Base-by-base conservation (phyloP, 2,888 invertebrate genomes). In the Empis livida region DNA sequence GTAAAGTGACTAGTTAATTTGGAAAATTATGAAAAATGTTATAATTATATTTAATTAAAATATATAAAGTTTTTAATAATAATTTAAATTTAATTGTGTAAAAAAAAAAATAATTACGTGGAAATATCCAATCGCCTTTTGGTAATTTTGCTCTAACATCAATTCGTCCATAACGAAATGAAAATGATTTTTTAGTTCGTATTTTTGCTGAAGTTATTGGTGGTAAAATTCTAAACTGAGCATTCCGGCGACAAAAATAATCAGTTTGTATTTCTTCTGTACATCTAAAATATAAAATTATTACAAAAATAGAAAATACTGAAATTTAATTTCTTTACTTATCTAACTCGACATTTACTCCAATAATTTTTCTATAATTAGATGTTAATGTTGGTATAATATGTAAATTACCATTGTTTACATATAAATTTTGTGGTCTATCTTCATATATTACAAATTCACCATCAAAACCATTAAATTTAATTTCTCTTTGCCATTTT, bases 121-220 rank as follows among this genome's bases (percentile, higher is more conserved):
- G 87, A 63, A 82, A 77, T 15, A 88, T 68, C 88, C 87, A 88
- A 59, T 86, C 82, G 8, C 87, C 87, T 51, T 72, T 73, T 0
- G 87, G 86, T 31, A 88, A 59, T 62, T 82, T 84, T 0, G 87
- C 87, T 37, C 77, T 73, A 1, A 87, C 70, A 56, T 80, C 76
- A 15, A 88, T 70, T 44, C 70, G 75, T 8, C 87, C 87, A 59
- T 82, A 86, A 13, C 74, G 73, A 57, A 88, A 86, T 10, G 74
- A 74, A 55, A 86, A 82, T 1, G 68, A 67, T 27, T 75, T 65
- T 55, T 76, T 79, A 1, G 80, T 80, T 31, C 75, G 76, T 35
- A 87, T 58, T 47, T 76, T 73, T 0, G 79, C 80, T 1, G 83
- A 81, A 40, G 75, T 68, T 2, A 84, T 68, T 0, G 87, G 86